A percentile compares a stretch with the other conserved stretches of the same genome.
These are phyloP conservation scores for Xestia sexstrigata DNA, from an alignment of 2,888 invertebrate genomes.

Conservation along the genomic window DNA sequence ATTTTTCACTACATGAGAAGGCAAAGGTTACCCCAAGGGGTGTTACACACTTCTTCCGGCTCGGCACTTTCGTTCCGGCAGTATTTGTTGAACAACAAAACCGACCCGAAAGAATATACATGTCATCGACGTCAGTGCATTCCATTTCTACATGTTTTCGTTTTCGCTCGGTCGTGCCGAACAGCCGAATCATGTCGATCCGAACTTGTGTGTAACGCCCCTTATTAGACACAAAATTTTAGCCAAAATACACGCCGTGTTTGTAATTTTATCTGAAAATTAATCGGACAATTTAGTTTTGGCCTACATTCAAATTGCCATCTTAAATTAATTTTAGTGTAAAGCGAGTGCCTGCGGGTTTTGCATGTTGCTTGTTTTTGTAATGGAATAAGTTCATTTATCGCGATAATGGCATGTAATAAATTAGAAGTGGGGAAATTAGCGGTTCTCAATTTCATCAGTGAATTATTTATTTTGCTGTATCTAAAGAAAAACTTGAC, in stretches of 20 bases:
- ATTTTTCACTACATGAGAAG: neutral
- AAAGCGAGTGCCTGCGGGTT: neutral
- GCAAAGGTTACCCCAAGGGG: neutral
- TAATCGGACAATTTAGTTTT: constrained; percentile 54
- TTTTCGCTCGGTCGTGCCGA: neutral
- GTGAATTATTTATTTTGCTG: neutral
- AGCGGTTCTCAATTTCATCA: neutral
- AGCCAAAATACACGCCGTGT: constrained; percentile 25
- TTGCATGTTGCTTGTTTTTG: constrained; percentile 16
- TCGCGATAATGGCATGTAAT: neutral
- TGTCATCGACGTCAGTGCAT: no score
- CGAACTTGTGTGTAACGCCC: neutral
- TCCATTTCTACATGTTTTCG: no score
- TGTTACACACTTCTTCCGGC: neutral
- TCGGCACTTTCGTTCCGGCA: neutral
- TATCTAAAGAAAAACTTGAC: neutral
- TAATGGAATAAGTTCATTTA: neutral
- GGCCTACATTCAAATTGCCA: constrained; percentile 54
- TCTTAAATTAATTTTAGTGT: constrained; percentile 47
- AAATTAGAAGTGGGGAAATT: neutral
- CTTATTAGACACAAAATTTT: constrained; percentile 23
- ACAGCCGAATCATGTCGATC: neutral
- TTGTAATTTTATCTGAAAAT: constrained; percentile 51
- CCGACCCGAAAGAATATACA: neutral
- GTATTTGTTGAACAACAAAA: neutral